A percentile compares a stretch with the other conserved stretches of the same genome.
Conservation (phyloP, 2,113 vertebrate genomes). For the Trichechus manatus region DNA sequence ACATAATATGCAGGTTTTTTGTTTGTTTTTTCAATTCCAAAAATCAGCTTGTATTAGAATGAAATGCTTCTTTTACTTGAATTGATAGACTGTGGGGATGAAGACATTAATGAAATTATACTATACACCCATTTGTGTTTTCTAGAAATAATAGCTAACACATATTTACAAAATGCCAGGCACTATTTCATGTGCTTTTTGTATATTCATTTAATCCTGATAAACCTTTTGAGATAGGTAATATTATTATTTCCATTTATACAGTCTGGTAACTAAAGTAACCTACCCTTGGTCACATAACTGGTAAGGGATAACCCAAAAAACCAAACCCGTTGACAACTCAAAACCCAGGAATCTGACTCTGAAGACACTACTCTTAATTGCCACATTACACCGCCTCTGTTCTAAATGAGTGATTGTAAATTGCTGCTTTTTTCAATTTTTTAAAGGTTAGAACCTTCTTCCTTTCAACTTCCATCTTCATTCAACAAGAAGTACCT, state of each 20-base stretch:
- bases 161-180: neutral
- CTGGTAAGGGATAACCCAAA: neutral
- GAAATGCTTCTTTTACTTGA: slow-evolving; percentile 19
- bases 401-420: neutral
- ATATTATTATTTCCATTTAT: neutral
- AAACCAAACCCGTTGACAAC: neutral
- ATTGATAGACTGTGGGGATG: neutral
- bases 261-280: neutral
- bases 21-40: neutral
- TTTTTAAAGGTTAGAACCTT: slow-evolving; percentile 23
- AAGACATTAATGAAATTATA: slow-evolving; percentile 4
- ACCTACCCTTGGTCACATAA: neutral
- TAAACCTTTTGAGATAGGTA: slow-evolving; percentile 10
- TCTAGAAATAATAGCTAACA: slow-evolving; percentile 1
- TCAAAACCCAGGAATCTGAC: neutral
- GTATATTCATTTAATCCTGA: slow-evolving; percentile 7
- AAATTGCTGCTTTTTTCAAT: neutral
- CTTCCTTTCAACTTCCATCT: neutral
- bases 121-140: neutral
- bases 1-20: neutral
- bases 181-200: neutral
- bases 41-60: neutral
- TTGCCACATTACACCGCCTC: neutral
- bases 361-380: neutral
- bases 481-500: neutral